phyloP scores from a whole-genome alignment of 64 coral and sea anemone species.

The Trachythela sp. region DNA sequence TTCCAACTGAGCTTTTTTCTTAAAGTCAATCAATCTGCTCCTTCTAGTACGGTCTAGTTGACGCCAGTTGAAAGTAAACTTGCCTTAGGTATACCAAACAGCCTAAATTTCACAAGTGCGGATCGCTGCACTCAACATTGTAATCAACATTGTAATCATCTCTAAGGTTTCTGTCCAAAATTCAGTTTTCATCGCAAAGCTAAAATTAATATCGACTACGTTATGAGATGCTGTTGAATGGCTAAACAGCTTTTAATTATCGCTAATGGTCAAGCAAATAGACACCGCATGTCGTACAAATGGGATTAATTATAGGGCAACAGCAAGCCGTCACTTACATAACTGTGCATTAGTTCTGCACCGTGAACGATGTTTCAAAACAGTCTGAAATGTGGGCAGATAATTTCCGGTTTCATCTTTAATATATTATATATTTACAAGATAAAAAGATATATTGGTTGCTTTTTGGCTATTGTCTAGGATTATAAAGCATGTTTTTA shows the following conservation, averaged over 20 bases:
- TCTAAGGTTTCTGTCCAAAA: neutral
- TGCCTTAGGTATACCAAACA: neutral
- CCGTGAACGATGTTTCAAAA: too few relatives aligned
- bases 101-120: neutral
- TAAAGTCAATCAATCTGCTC: neutral
- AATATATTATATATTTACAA: too few relatives aligned
- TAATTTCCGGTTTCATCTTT: too few relatives aligned
- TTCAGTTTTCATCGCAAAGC: neutral
- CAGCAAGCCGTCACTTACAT: neutral
- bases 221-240: constrained; percentile 6
- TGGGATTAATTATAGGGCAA: constrained; percentile 8
- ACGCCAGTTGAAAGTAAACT: neutral
- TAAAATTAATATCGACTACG: neutral
- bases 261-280: constrained; percentile 10
- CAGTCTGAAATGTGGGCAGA: too few relatives aligned
- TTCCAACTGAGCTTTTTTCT: neutral
- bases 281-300: neutral
- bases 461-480: too few relatives aligned
- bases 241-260: constrained; percentile 25
- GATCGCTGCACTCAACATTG: neutral
- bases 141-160: neutral
- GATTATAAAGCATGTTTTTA: too few relatives aligned
- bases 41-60: neutral
- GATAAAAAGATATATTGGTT: too few relatives aligned
- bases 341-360: neutral